Conservation (phyloP, 1,140 invertebrate genomes). For the Platorchestia sp. region DNA sequence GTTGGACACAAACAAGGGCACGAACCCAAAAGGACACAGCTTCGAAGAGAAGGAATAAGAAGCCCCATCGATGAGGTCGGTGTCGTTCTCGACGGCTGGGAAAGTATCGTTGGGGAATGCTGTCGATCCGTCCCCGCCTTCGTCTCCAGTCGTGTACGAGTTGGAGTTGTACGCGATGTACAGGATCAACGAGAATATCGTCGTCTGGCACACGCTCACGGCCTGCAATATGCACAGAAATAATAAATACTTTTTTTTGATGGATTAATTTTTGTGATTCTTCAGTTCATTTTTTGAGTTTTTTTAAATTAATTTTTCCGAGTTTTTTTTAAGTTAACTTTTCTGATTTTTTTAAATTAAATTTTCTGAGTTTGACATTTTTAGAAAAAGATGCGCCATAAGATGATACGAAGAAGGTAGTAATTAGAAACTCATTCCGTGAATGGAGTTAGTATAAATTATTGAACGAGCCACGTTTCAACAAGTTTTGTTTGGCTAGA, state of each 20-base stretch:
- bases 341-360: not conserved
- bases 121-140: not conserved
- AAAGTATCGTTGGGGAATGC: constrained; percentile 34
- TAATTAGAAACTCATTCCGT: too few species aligned
- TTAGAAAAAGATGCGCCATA: too few species aligned
- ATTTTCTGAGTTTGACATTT: not conserved
- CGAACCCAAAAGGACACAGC: constrained; percentile 55
- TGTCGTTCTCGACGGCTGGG: not conserved
- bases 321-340: not conserved
- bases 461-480: too few species aligned
- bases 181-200: constrained; percentile 53
- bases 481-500: too few species aligned
- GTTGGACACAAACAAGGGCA: constrained; percentile 32
- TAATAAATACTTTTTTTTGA: too few species aligned
- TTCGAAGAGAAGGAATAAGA: constrained; percentile 57
- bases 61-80: constrained; percentile 2
- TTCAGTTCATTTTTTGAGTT: too few species aligned
- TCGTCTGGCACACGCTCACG: constrained; percentile 32
- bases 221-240: not conserved
- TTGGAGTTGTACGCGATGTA: constrained; percentile 54
- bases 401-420: too few species aligned
- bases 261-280: too few species aligned
- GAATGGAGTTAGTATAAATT: too few species aligned
- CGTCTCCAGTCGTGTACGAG: constrained; percentile 30
- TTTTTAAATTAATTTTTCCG: too few species aligned